Percentiles rank a stretch among this genome's conserved stretches.
Conservation (phyloP, 2,797 vertebrate species). For the Sebastiscus albofasciatus region DNA sequence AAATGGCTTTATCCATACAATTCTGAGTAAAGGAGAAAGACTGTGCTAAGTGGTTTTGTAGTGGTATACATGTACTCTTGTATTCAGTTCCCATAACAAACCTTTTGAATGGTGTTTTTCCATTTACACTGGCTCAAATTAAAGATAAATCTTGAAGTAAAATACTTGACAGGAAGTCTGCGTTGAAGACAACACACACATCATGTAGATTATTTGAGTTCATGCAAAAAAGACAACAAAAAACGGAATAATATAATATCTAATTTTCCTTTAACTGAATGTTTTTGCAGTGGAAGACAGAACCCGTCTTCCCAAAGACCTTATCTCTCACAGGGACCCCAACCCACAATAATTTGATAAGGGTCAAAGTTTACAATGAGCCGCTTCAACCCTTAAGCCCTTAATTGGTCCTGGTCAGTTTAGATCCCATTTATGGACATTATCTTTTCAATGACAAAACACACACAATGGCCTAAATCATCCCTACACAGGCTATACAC, state of each 20-base stretch:
- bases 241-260: not conserved
- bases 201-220: not conserved
- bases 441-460: conserved; percentile 73
- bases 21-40: not conserved
- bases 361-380: conserved; percentile 63
- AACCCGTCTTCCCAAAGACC: not conserved
- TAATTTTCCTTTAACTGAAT: not conserved
- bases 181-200: too few relatives aligned
- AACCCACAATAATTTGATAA: conserved; percentile 44
- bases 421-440: conserved; percentile 74
- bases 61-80: not conserved
- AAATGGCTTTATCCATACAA: not conserved
- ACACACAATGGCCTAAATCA: conserved; percentile 65
- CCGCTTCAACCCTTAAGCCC: conserved; percentile 56
- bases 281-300: not conserved
- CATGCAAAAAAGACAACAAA: too few relatives aligned
- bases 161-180: not conserved
- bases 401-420: conserved; percentile 76
- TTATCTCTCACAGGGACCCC: conserved; percentile 1
- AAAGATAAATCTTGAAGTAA: not conserved
- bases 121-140: not conserved
- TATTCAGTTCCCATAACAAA: not conserved
- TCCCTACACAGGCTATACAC: conserved; percentile 50
- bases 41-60: not conserved
- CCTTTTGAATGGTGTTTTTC: not conserved